A percentile compares a stretch with the other conserved stretches of the same genome.
Conservation (phyloP, 2,113 vertebrate genomes). For the Lonchura striata region DNA sequence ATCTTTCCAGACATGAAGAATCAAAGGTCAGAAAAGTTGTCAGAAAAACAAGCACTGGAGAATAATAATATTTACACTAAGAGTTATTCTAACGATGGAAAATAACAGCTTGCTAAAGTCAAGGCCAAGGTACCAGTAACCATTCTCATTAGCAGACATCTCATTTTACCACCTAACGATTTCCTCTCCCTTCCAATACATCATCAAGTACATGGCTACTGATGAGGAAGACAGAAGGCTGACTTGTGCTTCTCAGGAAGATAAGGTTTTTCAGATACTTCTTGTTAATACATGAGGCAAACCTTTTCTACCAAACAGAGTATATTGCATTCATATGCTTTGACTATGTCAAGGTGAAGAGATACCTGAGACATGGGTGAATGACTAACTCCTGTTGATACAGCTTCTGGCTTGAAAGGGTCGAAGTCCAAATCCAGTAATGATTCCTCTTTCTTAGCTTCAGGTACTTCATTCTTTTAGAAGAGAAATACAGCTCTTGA, state of each 20-base stretch:
- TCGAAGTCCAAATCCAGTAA: conserved; percentile 96
- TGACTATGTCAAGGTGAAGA: background rate
- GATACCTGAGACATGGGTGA: conserved; percentile 82
- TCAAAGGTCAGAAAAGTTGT: background rate
- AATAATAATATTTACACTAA: background rate
- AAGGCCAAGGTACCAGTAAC: background rate
- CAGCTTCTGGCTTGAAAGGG: conserved; percentile 88
- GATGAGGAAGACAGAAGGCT: background rate
- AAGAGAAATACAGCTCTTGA: background rate
- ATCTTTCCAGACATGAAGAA: background rate
- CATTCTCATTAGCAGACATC: background rate
- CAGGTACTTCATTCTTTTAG: conserved; percentile 74
- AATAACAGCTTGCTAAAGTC: background rate
- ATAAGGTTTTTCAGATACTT: background rate
- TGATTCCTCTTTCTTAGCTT: conserved; percentile 83
- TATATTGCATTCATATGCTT: background rate
- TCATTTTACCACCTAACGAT: background rate
- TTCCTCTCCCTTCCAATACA: background rate
- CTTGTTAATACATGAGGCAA: background rate
- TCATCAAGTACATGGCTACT: background rate
- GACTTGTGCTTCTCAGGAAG: background rate
- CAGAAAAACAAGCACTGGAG: background rate
- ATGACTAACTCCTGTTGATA: conserved; percentile 61
- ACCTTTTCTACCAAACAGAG: background rate
- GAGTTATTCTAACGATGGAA: background rate